These are phyloP conservation scores for Notospermus geniculatus DNA, from an alignment of 1,140 invertebrate species.

Conservation along the genomic window DNA sequence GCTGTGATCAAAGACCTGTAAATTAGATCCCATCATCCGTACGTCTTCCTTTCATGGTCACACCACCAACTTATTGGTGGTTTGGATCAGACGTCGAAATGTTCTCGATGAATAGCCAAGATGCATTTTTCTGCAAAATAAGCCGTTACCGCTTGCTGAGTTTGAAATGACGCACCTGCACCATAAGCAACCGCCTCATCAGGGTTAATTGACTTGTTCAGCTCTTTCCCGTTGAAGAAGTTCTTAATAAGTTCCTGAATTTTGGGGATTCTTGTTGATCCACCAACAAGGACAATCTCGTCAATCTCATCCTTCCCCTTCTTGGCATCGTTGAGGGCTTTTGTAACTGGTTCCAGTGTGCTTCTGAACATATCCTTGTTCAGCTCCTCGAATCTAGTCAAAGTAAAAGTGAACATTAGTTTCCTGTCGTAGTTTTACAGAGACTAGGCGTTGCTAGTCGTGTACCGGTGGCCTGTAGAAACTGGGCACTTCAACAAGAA, in stretches of 20 bases:
- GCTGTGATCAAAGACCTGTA: too few relatives aligned
- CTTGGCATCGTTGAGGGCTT: constrained; percentile 47
- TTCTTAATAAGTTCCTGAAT: constrained; percentile 60
- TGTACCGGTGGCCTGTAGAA: too few relatives aligned
- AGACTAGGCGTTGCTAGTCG: too few relatives aligned
- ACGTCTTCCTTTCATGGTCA: too few relatives aligned
- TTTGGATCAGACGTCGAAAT: neutral
- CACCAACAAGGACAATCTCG: constrained; percentile 63
- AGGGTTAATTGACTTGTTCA: constrained; percentile 43
- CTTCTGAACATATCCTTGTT: constrained; percentile 39
- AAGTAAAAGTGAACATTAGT: neutral
- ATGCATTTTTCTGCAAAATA: neutral
- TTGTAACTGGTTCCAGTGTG: constrained; percentile 52
- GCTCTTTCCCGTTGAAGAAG: constrained; percentile 50
- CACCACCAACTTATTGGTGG: too few relatives aligned
- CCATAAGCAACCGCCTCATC: constrained; percentile 63
- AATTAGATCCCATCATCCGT: too few relatives aligned
- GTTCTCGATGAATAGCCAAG: neutral
- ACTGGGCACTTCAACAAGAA: too few relatives aligned
- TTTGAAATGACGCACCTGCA: constrained; percentile 34
- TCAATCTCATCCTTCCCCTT: constrained; percentile 56
- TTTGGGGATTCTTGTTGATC: constrained; percentile 65
- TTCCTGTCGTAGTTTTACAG: too few relatives aligned
- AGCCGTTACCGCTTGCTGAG: neutral
- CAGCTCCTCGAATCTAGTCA: constrained; percentile 43